phyloP scores from a whole-genome alignment of 2,113 vertebrate genomes.

The Salvelinus alpinus region DNA sequence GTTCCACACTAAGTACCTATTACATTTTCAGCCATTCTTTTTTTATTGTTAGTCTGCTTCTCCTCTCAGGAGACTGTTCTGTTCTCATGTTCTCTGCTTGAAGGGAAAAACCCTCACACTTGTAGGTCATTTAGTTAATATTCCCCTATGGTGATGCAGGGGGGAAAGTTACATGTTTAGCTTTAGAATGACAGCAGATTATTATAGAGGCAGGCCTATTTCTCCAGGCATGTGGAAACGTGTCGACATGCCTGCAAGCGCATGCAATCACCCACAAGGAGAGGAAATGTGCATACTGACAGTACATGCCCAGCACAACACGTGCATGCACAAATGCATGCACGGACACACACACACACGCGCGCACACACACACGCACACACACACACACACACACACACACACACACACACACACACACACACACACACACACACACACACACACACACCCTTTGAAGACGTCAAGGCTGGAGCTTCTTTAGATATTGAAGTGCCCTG shows the following conservation, averaged over 20 bases:
- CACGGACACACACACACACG: neutral
- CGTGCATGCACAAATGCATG: slow-evolving; percentile 16
- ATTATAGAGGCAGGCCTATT: neutral
- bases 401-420: no score
- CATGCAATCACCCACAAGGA: neutral
- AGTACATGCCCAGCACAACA: slow-evolving; percentile 16
- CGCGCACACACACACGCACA: no score
- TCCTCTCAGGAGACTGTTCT: neutral
- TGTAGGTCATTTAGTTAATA: no score
- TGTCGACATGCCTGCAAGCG: slow-evolving; percentile 2
- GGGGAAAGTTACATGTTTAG: neutral
- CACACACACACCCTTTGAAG: no score
- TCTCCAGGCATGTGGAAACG: neutral
- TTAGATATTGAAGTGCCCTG: no score
- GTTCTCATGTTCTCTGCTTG: neutral
- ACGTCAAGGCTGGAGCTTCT: no score
- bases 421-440: no score
- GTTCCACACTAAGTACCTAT: neutral
- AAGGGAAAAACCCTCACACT: neutral
- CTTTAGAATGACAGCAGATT: neutral
- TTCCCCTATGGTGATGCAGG: neutral
- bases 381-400: no score
- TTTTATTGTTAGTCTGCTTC: neutral
- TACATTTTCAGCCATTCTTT: neutral
- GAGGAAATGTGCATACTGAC: slow-evolving; percentile 14